Conservation (phyloP, 2,888 invertebrate species). For the Gymnocheta viridis region DNA sequence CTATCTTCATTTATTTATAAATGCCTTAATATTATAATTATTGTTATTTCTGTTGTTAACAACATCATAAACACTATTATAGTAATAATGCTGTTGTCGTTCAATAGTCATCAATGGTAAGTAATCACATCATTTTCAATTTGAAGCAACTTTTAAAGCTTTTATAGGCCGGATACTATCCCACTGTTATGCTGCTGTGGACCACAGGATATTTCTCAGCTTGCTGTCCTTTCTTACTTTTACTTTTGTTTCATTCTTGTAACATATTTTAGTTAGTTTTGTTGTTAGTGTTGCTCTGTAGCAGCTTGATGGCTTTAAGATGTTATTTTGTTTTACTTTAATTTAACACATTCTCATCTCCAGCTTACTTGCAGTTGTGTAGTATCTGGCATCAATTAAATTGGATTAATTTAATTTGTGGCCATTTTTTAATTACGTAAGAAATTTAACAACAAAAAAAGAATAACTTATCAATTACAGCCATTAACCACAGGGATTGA, state of each 20-base stretch:
- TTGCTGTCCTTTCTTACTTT: slow-evolving; percentile 31
- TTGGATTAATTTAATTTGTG: slow-evolving; percentile 55
- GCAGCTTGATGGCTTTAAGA: slow-evolving; percentile 5
- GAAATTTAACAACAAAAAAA: slow-evolving; percentile 22
- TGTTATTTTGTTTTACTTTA: slow-evolving; percentile 17
- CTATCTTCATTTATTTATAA: slow-evolving; percentile 36
- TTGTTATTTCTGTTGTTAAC: slow-evolving; percentile 21
- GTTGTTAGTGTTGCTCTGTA: background rate
- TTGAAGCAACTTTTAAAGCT: slow-evolving; percentile 50
- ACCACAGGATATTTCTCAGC: slow-evolving; percentile 58
- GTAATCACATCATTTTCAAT: slow-evolving; percentile 61
- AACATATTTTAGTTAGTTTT: slow-evolving; percentile 30
- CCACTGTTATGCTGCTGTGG: slow-evolving; percentile 52
- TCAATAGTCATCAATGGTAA: slow-evolving; percentile 14
- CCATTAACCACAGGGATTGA: slow-evolving; percentile 26
- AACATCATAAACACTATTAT: slow-evolving; percentile 24
- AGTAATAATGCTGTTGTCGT: slow-evolving; percentile 5
- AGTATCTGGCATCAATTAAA: slow-evolving; percentile 13
- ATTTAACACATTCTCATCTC: slow-evolving; percentile 26
- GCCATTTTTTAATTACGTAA: slow-evolving; percentile 58
- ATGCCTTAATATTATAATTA: slow-evolving; percentile 13
- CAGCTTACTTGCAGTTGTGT: background rate
- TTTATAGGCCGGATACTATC: slow-evolving; percentile 63
- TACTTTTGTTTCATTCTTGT: background rate
- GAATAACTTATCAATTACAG: slow-evolving; percentile 49